These are phyloP conservation scores for Morone chrysops DNA, from an alignment of 2,113 vertebrate genomes.

Conservation along the genomic window DNA sequence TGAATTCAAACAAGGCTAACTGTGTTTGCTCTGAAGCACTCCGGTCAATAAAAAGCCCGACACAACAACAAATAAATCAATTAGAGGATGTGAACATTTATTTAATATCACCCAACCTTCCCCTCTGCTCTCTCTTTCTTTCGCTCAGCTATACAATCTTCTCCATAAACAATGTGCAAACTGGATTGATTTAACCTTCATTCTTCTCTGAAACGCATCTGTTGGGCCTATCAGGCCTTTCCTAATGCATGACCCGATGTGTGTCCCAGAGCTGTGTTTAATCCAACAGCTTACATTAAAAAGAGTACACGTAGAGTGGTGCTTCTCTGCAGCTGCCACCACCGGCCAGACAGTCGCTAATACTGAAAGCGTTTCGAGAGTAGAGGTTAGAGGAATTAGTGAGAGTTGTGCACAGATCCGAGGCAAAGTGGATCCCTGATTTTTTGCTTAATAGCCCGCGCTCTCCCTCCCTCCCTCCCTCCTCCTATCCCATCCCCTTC, in stretches of 20 bases:
- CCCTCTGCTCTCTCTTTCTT: not conserved
- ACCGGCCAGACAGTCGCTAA: slow-evolving; percentile 29
- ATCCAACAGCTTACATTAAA: slow-evolving; percentile 62
- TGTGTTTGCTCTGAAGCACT: slow-evolving; percentile 46
- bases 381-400: slow-evolving; percentile 64
- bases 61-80: slow-evolving; percentile 67
- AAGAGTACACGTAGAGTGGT: slow-evolving; percentile 42
- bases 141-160: slow-evolving; percentile 26
- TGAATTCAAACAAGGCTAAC: slow-evolving; percentile 37
- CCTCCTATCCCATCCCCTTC: not conserved
- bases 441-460: slow-evolving; percentile 49
- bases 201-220: slow-evolving; percentile 53
- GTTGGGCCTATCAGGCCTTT: slow-evolving; percentile 58
- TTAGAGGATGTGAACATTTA: slow-evolving; percentile 63
- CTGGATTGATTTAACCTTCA: slow-evolving; percentile 64
- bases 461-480: not conserved
- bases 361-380: slow-evolving; percentile 35
- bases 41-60: slow-evolving; percentile 55
- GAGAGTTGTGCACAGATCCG: slow-evolving; percentile 36
- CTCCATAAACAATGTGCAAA: slow-evolving; percentile 50
- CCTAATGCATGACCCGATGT: slow-evolving; percentile 45
- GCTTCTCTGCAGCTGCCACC: slow-evolving; percentile 26
- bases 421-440: slow-evolving; percentile 54
- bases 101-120: slow-evolving; percentile 45
- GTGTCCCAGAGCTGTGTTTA: slow-evolving; percentile 65